A percentile compares a stretch with the other conserved stretches of the same genome.
Evolutionary conservation across 2,113 vertebrate species (phyloP).

Genomic region (Notarius lentiginosus): DNA sequence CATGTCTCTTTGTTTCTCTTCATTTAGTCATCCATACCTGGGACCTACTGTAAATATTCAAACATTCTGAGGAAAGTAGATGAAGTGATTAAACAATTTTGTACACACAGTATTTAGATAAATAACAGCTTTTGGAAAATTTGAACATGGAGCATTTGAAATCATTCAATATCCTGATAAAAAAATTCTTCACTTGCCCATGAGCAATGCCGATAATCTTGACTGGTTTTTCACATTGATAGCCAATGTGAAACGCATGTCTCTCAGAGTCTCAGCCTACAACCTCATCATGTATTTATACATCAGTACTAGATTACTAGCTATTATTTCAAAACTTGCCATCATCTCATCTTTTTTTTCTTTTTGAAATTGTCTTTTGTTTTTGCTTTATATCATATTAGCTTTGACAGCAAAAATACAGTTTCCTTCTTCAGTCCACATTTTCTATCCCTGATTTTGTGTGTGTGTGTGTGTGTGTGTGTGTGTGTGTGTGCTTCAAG

Average conservation of each 20-base stretch:
- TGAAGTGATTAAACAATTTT: not conserved
- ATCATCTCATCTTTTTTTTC: not conserved
- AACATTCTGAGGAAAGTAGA: not conserved
- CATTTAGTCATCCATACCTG: not conserved
- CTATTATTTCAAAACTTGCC: not conserved
- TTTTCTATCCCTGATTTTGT: not conserved
- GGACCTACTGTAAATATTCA: not conserved
- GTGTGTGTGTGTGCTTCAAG: too few species aligned
- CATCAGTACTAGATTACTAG: not conserved
- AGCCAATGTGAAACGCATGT: not conserved
- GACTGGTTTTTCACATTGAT: not conserved
- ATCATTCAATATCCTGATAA: not conserved
- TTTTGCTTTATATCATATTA: not conserved
- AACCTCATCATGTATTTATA: not conserved
- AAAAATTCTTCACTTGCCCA: not conserved
- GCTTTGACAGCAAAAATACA: not conserved
- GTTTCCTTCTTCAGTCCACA: not conserved
- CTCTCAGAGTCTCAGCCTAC: not conserved
- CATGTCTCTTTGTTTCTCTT: not conserved
- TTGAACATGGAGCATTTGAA: not conserved
- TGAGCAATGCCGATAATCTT: not conserved
- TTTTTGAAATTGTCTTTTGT: not conserved
- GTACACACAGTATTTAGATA: not conserved
- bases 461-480: too few species aligned
- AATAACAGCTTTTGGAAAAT: too few species aligned